Evolutionary conservation across 2,113 vertebrate species (phyloP), one percentile per base, ranked within the genome.

Genomic region (Toxostoma redivivum): DNA sequence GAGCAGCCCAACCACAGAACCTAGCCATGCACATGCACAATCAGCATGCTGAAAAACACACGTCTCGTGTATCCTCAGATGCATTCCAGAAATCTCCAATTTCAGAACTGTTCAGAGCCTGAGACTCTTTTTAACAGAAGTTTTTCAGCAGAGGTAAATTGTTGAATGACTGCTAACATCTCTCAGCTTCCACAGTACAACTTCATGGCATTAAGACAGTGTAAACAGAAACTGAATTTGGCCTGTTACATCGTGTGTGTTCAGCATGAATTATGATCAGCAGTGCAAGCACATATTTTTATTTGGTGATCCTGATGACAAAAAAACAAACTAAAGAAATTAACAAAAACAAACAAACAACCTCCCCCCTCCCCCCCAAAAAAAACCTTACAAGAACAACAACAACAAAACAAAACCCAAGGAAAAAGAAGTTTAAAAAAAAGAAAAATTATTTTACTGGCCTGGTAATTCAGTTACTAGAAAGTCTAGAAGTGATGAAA

Each of bases 11-110:
- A 17, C 38, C 38, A 25, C 28, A 19, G 53, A 62, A 21, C 48
- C 22, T 69, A 48, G 13, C 7, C 38, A 14, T 2, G 7, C 2
- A 9, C 13, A 28, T 0, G 1, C 21, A 24, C 0, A 0, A 44
- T 19, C 48, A 12, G 6, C 1, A 2, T n/a, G 40, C 73, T 72
- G 84, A 56, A 57, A 93, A 81, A 56, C 3, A 1, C 17, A 50
- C 4, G 1, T 37, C 48, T 33, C n/a, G 1, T 24, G 6, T 30
- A 10, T 21, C 21, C 0, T 54, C 85, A 56, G 42, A 47, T 12
- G 12, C 53, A 17, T 57, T 74, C 37, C 40, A 73, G 71, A 80
- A 80, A 81, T 58, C 60, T 78, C 62, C 35, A 11, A 11, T 20
- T 84, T 60, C 79, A 90, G 51, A 66, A 10, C 1, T 27, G 22